phyloP scores from a whole-genome alignment of 2,888 invertebrate species.

The Syrista parreyssii region DNA sequence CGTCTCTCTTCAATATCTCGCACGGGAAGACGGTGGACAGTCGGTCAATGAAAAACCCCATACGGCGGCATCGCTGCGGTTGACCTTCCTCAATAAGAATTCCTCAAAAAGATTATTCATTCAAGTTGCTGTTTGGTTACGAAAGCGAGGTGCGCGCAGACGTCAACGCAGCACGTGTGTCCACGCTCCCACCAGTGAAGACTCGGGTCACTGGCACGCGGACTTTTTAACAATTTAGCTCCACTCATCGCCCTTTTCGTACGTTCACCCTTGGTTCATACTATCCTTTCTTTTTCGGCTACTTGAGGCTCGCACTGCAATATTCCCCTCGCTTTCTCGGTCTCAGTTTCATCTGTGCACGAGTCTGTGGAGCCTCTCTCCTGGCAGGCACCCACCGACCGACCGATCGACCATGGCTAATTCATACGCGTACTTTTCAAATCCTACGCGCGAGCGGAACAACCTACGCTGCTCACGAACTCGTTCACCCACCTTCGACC shows the following conservation, averaged over 20 bases:
- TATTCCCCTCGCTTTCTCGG: neutral
- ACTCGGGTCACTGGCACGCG: neutral
- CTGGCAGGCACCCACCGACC: neutral
- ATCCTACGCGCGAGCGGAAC: slow-evolving; percentile 29
- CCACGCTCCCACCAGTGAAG: neutral
- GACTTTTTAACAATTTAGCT: neutral
- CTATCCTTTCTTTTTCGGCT: neutral
- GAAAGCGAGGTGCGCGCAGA: neutral
- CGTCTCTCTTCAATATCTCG: neutral
- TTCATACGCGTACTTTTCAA: slow-evolving; percentile 9
- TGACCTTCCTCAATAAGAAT: neutral
- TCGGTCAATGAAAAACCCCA: neutral
- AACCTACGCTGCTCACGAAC: slow-evolving; percentile 57
- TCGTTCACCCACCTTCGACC: slow-evolving; percentile 64
- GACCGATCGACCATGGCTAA: neutral
- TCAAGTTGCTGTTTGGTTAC: neutral
- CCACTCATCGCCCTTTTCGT: neutral
- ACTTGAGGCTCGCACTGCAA: neutral
- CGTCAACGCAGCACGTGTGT: neutral
- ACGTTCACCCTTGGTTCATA: neutral
- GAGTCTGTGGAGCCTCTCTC: neutral
- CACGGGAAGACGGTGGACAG: neutral
- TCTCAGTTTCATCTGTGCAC: neutral
- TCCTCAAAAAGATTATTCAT: neutral
- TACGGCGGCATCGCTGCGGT: neutral